These are phyloP conservation scores for Forbesichthys papilliferus DNA, from an alignment of 2,113 vertebrate genomes.

Conservation along the genomic window DNA sequence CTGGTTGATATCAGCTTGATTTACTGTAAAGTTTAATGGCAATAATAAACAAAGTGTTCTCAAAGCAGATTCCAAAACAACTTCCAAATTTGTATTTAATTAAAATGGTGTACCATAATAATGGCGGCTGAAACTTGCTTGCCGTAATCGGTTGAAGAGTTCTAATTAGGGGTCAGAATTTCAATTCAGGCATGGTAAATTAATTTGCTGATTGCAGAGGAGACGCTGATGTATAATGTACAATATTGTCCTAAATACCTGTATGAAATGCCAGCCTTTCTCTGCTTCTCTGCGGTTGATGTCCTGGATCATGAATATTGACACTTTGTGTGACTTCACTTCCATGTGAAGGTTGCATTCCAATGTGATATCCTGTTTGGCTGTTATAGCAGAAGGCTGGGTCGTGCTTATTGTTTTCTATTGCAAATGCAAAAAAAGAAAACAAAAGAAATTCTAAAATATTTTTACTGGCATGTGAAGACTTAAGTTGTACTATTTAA, in stretches of 20 bases:
- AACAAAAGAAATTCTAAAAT: background rate
- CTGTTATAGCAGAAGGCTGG: background rate
- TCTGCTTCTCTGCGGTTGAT: slow-evolving; percentile 17
- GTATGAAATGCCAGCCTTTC: slow-evolving; percentile 35
- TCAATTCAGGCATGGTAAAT: background rate
- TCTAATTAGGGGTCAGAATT: slow-evolving; percentile 39
- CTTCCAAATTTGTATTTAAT: background rate
- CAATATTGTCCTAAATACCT: slow-evolving; percentile 28
- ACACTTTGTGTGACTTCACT: background rate
- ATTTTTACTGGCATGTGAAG: too few relatives aligned
- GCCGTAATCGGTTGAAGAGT: slow-evolving; percentile 47
- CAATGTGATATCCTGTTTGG: background rate
- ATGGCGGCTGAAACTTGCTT: slow-evolving; percentile 37
- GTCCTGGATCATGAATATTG: slow-evolving; percentile 17
- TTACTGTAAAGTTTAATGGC: slow-evolving; percentile 39
- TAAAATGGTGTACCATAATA: slow-evolving; percentile 60
- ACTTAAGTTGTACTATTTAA: too few relatives aligned
- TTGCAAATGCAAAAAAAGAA: slow-evolving; percentile 14
- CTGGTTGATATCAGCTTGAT: slow-evolving; percentile 49
- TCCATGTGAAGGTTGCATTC: background rate
- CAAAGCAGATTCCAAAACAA: slow-evolving; percentile 11
- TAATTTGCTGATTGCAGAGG: background rate
- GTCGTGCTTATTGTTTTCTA: slow-evolving; percentile 64
- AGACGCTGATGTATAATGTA: background rate
- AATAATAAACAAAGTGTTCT: background rate